Conservation (phyloP, 2,113 vertebrate species). For the Xiphorhynchus elegans region DNA sequence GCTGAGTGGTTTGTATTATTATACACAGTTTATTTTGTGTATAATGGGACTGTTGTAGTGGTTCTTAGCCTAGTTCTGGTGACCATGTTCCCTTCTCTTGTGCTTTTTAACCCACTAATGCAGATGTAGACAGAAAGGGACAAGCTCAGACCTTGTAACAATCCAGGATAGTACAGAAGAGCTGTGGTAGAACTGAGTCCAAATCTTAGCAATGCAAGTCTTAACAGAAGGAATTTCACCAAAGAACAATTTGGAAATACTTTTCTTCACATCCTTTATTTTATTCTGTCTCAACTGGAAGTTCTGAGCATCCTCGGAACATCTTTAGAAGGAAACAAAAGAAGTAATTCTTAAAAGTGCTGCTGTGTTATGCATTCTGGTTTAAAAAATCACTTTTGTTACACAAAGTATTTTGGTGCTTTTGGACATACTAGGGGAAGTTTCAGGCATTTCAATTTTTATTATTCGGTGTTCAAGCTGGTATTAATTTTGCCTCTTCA, state of each 20-base stretch:
- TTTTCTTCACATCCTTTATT: not conserved
- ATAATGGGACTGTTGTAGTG: not conserved
- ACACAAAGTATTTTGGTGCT: not conserved
- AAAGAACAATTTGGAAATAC: not conserved
- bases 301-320: not conserved
- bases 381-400: not conserved
- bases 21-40: not conserved
- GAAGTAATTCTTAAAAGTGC: accelerated
- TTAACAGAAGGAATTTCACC: not conserved
- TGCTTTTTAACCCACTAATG: not conserved
- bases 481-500: not conserved
- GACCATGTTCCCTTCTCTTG: not conserved
- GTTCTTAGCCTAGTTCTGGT: not conserved
- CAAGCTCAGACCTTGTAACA: not conserved
- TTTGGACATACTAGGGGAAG: not conserved
- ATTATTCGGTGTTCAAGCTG: not conserved
- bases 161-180: not conserved
- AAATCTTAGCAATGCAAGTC: not conserved
- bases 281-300: not conserved
- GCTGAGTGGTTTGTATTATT: not conserved
- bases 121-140: not conserved
- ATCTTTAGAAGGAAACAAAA: not conserved
- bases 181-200: not conserved
- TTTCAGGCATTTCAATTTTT: not conserved
- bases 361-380: not conserved